Evolutionary conservation across 2,888 invertebrate genomes (phyloP).

Genomic region (Dryobota labecula): DNA sequence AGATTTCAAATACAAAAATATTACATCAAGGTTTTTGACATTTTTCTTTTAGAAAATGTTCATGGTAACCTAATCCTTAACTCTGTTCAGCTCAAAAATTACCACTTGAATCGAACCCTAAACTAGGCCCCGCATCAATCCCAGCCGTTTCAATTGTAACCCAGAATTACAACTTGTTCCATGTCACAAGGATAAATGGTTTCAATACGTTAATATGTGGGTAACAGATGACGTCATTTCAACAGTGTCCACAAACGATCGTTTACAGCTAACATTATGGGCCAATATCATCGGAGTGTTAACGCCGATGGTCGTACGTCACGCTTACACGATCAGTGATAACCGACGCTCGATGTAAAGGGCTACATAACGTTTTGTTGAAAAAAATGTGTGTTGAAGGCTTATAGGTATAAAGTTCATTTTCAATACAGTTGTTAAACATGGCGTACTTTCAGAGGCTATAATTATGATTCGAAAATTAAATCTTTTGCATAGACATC

Average conservation of each 20-base stretch:
- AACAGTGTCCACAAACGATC: constrained; percentile 71
- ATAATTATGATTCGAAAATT: too few relatives aligned
- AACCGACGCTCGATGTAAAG: constrained; percentile 35
- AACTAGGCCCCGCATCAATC: constrained; percentile 7
- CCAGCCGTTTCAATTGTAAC: constrained; percentile 25
- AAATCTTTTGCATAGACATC: too few relatives aligned
- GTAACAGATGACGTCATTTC: constrained; percentile 76
- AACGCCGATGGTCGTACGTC: constrained; percentile 67
- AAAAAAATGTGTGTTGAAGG: constrained; percentile 3
- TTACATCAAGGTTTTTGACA: not conserved
- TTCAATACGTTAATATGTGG: constrained; percentile 73
- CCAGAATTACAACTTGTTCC: constrained; percentile 58
- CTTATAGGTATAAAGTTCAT: not conserved
- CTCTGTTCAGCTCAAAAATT: not conserved
- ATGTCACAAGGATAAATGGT: constrained; percentile 69
- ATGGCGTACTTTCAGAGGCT: too few relatives aligned
- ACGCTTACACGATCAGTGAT: constrained; percentile 66
- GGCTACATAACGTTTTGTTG: constrained; percentile 14
- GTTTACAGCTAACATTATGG: constrained; percentile 74
- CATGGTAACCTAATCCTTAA: not conserved
- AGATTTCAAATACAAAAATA: not conserved
- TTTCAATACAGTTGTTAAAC: too few relatives aligned
- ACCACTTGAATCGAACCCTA: constrained; percentile 6
- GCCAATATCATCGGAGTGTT: constrained; percentile 71
- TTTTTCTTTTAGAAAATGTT: not conserved